phyloP scores from a whole-genome alignment of 1,140 invertebrate genomes.

The Aphidius gifuensis region DNA sequence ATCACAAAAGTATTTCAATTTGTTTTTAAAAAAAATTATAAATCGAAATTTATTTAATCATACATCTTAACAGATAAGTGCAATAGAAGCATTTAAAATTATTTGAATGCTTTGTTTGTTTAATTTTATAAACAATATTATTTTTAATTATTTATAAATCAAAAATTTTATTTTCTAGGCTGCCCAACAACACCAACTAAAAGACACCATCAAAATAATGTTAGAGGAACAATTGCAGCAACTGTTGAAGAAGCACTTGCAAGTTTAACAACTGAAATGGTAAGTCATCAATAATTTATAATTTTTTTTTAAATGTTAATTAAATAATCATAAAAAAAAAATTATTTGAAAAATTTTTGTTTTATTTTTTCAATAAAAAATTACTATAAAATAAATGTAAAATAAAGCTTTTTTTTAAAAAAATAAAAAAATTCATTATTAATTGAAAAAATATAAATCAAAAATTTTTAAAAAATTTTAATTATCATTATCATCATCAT shows the following conservation, averaged over 20 bases:
- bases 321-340: background rate
- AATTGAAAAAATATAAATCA: too few species aligned
- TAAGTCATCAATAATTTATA: conserved; percentile 54
- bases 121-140: background rate
- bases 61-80: too few species aligned
- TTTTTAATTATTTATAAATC: too few species aligned
- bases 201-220: conserved; percentile 41
- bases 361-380: background rate
- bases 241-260: conserved; percentile 70
- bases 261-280: conserved; percentile 76
- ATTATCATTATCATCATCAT: too few species aligned
- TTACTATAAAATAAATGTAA: too few species aligned
- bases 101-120: conserved; percentile 1
- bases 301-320: background rate
- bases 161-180: conserved; percentile 44
- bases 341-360: background rate
- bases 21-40: too few species aligned
- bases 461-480: too few species aligned
- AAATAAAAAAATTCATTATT: too few species aligned
- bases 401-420: too few species aligned
- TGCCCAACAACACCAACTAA: conserved; percentile 59
- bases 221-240: conserved; percentile 46
- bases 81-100: too few species aligned
- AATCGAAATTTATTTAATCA: too few species aligned
- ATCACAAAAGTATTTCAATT: too few species aligned